phyloP scores from a whole-genome alignment of 2,888 invertebrate species.

The Erebia palarica region DNA sequence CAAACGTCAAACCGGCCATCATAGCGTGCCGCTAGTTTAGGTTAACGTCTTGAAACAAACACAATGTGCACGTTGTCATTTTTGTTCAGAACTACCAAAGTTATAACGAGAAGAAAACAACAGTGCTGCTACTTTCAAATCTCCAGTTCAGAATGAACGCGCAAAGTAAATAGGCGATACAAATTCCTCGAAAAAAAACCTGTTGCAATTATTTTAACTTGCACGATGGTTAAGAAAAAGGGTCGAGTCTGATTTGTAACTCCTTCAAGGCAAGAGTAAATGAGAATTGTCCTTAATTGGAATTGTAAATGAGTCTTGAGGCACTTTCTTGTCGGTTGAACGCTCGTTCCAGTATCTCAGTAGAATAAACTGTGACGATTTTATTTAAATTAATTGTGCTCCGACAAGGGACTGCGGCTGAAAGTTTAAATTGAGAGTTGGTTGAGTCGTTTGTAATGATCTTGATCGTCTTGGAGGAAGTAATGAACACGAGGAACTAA shows the following conservation, averaged over 20 bases:
- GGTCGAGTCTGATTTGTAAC: constrained; percentile 62
- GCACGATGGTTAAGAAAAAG: constrained; percentile 27
- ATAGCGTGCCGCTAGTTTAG: neutral
- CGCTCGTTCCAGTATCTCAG: constrained; percentile 69
- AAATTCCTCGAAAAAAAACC: constrained; percentile 1
- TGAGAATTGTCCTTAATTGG: constrained; percentile 79
- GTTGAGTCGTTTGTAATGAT: constrained; percentile 22
- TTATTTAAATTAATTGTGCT: constrained; percentile 76
- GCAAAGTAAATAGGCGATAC: neutral
- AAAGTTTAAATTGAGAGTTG: constrained; percentile 38
- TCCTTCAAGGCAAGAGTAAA: constrained; percentile 75
- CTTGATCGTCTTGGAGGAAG: constrained; percentile 10
- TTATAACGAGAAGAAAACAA: neutral
- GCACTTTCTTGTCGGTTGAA: constrained; percentile 76
- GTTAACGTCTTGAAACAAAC: neutral
- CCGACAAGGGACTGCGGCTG: constrained; percentile 55
- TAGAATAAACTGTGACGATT: constrained; percentile 79
- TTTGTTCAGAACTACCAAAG: neutral
- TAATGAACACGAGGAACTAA: constrained; percentile 2
- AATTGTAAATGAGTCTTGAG: constrained; percentile 80
- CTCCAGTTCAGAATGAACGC: too few relatives aligned
- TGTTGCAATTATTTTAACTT: constrained; percentile 11
- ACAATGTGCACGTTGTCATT: neutral
- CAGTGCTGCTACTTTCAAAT: neutral
- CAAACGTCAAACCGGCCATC: too few relatives aligned